Conservation (phyloP, 2,797 vertebrate species). For the Tenualosa thibaudeaui region DNA sequence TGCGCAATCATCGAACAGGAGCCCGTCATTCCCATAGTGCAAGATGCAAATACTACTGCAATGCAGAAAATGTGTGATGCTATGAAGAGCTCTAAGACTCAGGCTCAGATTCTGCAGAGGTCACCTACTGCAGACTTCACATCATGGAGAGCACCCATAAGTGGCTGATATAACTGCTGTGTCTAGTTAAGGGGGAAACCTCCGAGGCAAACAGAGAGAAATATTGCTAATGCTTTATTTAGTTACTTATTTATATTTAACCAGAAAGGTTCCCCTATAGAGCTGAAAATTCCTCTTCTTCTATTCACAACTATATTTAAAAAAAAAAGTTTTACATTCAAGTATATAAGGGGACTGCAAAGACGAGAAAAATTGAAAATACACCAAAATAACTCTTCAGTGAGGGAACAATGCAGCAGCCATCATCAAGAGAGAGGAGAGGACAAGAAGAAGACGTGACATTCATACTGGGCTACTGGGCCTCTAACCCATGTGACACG, state of each 20-base stretch:
- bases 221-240: neutral
- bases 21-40: neutral
- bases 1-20: neutral
- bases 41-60: constrained; percentile 22
- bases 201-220: neutral
- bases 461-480: neutral
- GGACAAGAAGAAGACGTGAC: constrained; percentile 1
- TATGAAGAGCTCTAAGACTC: neutral
- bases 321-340: too few relatives aligned
- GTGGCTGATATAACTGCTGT: neutral
- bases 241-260: too few relatives aligned
- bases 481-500: neutral
- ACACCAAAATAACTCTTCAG: neutral
- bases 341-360: too few relatives aligned
- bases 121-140: neutral
- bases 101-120: neutral
- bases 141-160: neutral
- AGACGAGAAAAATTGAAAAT: neutral
- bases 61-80: constrained; percentile 15
- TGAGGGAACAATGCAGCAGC: neutral
- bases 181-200: neutral
- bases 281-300: too few relatives aligned
- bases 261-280: too few relatives aligned
- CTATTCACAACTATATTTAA: too few relatives aligned
- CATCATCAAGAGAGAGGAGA: neutral